Evolutionary conservation across 2,113 vertebrate species (phyloP).

Genomic region (Aplodontia rufa): DNA sequence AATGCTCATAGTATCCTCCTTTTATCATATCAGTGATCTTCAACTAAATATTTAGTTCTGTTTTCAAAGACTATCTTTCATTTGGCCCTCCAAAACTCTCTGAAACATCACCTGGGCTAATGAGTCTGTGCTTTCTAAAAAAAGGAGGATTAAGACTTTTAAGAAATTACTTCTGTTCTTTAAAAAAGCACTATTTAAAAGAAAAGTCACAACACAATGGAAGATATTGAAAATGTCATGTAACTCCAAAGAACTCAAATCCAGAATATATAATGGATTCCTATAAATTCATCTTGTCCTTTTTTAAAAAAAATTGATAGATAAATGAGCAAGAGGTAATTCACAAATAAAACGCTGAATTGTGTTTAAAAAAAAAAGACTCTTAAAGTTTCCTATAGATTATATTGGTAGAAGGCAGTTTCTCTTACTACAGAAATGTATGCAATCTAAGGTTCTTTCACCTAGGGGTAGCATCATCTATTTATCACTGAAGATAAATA

Average conservation of each 20-base stretch:
- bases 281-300: too few species aligned
- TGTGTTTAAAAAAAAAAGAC: too few species aligned
- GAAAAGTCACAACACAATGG: too few species aligned
- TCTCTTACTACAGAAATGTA: not conserved
- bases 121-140: not conserved
- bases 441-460: not conserved
- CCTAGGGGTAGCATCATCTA: not conserved
- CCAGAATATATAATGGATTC: too few species aligned
- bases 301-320: too few species aligned
- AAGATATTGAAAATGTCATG: too few species aligned
- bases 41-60: not conserved
- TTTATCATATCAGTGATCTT: not conserved
- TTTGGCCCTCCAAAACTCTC: not conserved
- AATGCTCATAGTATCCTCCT: not conserved
- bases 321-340: too few species aligned
- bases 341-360: too few species aligned
- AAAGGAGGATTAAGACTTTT: not conserved
- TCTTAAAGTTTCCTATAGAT: not conserved
- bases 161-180: too few species aligned
- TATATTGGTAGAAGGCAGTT: not conserved
- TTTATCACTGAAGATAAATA: not conserved
- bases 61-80: not conserved
- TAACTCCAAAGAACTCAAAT: too few species aligned
- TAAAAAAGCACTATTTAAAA: too few species aligned
- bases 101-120: not conserved